Base-by-base conservation (phyloP, 2,797 vertebrate genomes). In the Falco rusticolus region DNA sequence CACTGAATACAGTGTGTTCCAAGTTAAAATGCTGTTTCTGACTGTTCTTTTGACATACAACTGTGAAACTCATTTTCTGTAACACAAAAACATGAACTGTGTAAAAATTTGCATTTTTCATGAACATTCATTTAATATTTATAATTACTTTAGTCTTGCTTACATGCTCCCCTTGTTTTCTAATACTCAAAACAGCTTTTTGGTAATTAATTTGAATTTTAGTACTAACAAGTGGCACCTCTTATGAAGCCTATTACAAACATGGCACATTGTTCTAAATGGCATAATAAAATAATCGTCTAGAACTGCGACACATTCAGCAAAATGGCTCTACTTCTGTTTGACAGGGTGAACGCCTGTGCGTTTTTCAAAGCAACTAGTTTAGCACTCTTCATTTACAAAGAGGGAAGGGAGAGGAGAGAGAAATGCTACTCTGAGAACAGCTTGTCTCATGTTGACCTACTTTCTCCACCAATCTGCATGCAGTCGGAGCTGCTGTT, bases 361-460 rank as follows among this genome's bases (percentile, higher is more conserved):
- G 34, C 68, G 94, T 84, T 87, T 94, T 93, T 83, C 94, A 70
- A 66, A 95, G 87, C 61, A 68, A 93, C 90, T 77, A 34, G 86
- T 96, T 95, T 81, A 93, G 82, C 92, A 70, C 69, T 93, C 83
- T 69, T 94, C 91, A 81, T 94, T 94, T 96, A 84, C 91, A 85
- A 79, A 47, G 47, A 92, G 89, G 88, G 83, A 94, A 96, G 92
- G 94, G 94, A 96, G 88, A 94, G 88, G 84, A 87, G 84, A 83
- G 94, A 71, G 95, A 94, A 93, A 81, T 14, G 69, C 94, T 87
- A 80, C 93, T 93, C 92, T 60, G 90, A 93, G 95, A 96, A 93
- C 96, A 97, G 97, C 96, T 94, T 95, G 95, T 97, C 95, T 97
- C 91, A 43, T 84, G 88, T 48, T 97, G 97, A 97, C 97, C 97